Conservation (phyloP, 2,888 invertebrate genomes). For the Cheilosia soror region DNA sequence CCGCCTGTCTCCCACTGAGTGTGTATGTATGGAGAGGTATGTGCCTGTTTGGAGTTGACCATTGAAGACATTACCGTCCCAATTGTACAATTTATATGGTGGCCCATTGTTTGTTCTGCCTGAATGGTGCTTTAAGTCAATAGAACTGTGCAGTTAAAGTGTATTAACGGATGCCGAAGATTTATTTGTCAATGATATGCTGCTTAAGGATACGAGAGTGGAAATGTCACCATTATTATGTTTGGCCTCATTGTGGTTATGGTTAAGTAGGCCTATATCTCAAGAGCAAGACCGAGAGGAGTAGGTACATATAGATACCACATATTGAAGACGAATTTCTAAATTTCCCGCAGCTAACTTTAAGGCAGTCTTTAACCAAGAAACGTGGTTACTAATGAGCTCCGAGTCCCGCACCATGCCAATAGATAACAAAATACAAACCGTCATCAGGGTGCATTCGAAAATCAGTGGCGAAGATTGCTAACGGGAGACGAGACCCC, state of each 20-base stretch:
- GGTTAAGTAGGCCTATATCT: slow-evolving; percentile 11
- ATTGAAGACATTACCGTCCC: slow-evolving; percentile 69
- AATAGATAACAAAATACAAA: slow-evolving; percentile 35
- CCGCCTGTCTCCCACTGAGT: not conserved
- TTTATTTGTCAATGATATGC: slow-evolving; percentile 61
- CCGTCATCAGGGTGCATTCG: slow-evolving; percentile 35
- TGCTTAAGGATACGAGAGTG: slow-evolving; percentile 49
- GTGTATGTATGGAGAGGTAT: not conserved
- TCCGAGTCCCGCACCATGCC: not conserved
- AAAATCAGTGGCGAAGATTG: slow-evolving; percentile 18
- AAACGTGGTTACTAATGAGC: slow-evolving; percentile 16
- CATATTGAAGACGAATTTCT: not conserved
- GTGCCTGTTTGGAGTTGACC: slow-evolving; percentile 34
- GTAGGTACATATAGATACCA: not conserved
- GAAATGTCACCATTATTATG: slow-evolving; percentile 49
- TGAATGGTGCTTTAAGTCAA: slow-evolving; percentile 69
- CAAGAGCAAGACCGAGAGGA: not conserved
- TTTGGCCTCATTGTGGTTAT: slow-evolving; percentile 35
- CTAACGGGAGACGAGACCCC: slow-evolving; percentile 37
- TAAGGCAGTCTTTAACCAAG: not conserved
- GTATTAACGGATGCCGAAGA: slow-evolving; percentile 70
- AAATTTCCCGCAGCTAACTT: not conserved
- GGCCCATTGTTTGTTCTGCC: slow-evolving; percentile 61
- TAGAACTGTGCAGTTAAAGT: slow-evolving; percentile 64
- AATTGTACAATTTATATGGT: slow-evolving; percentile 69